phyloP scores from a whole-genome alignment of 2,888 invertebrate species.

The Acheta domesticus region DNA sequence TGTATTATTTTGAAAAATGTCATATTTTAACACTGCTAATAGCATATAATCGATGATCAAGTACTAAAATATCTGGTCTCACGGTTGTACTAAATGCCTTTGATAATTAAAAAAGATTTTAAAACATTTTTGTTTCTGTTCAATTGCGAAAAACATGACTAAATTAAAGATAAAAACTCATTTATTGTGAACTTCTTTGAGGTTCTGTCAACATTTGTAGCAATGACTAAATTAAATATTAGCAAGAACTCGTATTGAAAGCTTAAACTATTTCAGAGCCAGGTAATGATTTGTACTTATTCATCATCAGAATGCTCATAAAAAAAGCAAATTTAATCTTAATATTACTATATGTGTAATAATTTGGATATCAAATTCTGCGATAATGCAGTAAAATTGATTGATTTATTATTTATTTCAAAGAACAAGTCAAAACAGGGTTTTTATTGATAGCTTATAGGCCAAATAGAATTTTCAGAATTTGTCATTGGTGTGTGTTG shows the following conservation, averaged over 20 bases:
- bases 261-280: background rate
- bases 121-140: background rate
- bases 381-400: background rate
- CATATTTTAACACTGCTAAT: slow-evolving; percentile 2
- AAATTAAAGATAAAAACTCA: background rate
- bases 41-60: background rate
- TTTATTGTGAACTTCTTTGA: background rate
- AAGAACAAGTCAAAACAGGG: slow-evolving; percentile 9
- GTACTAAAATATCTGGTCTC: background rate
- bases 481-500: slow-evolving; percentile 18
- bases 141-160: too few relatives aligned
- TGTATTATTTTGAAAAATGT: slow-evolving; percentile 18
- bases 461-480: slow-evolving; percentile 7
- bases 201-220: background rate
- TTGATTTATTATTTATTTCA: background rate
- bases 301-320: background rate
- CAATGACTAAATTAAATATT: background rate
- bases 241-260: background rate
- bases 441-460: slow-evolving; percentile 18
- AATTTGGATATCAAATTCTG: background rate
- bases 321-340: background rate
- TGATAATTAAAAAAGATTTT: background rate
- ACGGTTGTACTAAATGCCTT: background rate
- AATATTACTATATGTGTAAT: background rate
- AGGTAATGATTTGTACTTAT: background rate